A percentile compares a stretch with the other conserved stretches of the same genome.
These are phyloP conservation scores for Trichosurus vulpecula DNA, from an alignment of 2,797 vertebrate genomes.

Conservation along the genomic window DNA sequence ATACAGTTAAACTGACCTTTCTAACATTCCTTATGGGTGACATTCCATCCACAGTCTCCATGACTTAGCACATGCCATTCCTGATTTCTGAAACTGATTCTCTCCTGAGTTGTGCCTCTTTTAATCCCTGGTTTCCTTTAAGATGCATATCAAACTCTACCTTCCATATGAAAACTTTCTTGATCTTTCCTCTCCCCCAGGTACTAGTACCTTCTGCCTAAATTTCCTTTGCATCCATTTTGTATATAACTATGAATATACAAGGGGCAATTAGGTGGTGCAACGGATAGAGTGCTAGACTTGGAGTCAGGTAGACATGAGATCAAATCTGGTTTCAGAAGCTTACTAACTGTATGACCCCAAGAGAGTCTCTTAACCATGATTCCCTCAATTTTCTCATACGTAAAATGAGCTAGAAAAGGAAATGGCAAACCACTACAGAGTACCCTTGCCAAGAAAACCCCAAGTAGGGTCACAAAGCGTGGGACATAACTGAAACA, in stretches of 20 bases:
- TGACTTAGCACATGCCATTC: background rate
- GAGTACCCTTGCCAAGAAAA: background rate
- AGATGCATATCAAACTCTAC: background rate
- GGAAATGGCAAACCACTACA: background rate
- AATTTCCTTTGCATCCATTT: background rate
- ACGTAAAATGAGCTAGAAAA: background rate
- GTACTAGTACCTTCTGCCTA: background rate
- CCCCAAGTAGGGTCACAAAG: background rate
- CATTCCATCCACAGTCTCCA: background rate
- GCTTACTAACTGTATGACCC: background rate
- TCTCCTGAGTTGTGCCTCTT: background rate
- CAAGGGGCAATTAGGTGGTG: background rate
- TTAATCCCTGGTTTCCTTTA: background rate
- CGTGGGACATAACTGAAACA: background rate
- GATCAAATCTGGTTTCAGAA: background rate
- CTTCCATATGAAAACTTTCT: background rate
- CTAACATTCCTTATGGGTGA: background rate
- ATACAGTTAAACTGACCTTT: background rate
- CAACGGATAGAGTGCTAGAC: background rate
- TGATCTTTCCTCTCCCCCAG: background rate
- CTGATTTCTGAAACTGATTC: background rate
- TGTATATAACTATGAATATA: background rate
- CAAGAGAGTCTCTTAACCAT: background rate
- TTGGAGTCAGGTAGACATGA: background rate
- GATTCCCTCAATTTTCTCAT: background rate